Conservation (phyloP, 1,140 invertebrate genomes). For the Drosophila chauvacae region DNA sequence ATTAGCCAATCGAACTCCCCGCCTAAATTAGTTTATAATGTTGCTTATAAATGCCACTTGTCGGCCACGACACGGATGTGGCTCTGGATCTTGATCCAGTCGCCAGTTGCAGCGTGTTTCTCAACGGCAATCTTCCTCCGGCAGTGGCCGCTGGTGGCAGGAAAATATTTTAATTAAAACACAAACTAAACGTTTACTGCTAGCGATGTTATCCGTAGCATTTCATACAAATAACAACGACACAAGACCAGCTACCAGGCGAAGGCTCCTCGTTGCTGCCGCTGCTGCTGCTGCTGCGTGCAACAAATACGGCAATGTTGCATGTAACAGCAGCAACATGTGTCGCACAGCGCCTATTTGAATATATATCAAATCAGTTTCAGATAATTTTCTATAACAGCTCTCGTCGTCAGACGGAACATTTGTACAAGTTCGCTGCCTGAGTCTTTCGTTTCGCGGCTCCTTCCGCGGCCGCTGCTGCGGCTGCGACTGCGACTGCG, state of each 20-base stretch:
- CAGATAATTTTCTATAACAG: slow-evolving; percentile 83
- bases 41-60: slow-evolving; percentile 69
- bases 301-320: slow-evolving; percentile 71
- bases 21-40: slow-evolving; percentile 70
- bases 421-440: slow-evolving; percentile 76
- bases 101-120: slow-evolving; percentile 34
- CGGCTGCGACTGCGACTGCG: slow-evolving; percentile 14
- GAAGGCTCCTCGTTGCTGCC: slow-evolving; percentile 18
- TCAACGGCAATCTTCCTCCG: slow-evolving; percentile 40
- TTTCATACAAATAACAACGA: slow-evolving; percentile 67
- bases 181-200: slow-evolving; percentile 81
- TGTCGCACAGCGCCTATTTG: slow-evolving; percentile 81
- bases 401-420: slow-evolving; percentile 52
- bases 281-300: slow-evolving; percentile 63
- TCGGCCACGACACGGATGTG: slow-evolving; percentile 64
- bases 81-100: slow-evolving; percentile 66
- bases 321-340: slow-evolving; percentile 78
- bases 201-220: slow-evolving; percentile 73
- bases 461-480: slow-evolving; percentile 4
- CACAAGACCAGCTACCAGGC: slow-evolving; percentile 47
- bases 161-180: slow-evolving; percentile 83
- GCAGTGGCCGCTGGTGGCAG: slow-evolving; percentile 24
- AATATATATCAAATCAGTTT: slow-evolving; percentile 83
- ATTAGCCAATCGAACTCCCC: slow-evolving; percentile 69
- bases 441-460: slow-evolving; percentile 74